phyloP scores from a whole-genome alignment of 2,113 vertebrate species.

The Callaeas wilsoni region DNA sequence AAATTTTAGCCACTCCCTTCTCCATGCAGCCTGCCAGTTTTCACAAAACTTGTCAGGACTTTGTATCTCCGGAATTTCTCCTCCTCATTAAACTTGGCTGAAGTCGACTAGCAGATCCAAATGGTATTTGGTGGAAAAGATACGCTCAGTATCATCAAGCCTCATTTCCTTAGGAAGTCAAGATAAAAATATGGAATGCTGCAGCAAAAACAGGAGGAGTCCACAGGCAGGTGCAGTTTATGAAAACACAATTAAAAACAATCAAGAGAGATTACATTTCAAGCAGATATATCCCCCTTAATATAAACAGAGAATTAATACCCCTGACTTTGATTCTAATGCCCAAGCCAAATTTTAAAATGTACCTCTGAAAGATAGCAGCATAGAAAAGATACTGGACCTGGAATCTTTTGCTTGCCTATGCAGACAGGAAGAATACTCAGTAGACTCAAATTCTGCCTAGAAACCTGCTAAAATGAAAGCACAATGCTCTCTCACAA shows the following conservation, averaged over 20 bases:
- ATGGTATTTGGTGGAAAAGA: not conserved
- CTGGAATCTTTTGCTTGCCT: not conserved
- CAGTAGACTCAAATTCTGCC: not conserved
- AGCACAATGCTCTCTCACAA: not conserved
- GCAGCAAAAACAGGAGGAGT: constrained; percentile 12
- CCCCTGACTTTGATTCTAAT: not conserved
- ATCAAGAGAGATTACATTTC: constrained; percentile 9
- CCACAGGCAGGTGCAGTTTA: constrained; percentile 27
- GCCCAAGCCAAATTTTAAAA: not conserved
- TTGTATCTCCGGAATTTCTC: constrained; percentile 7
- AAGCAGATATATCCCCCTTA: constrained; percentile 12
- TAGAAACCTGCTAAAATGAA: not conserved
- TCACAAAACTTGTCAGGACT: not conserved
- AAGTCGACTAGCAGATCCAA: not conserved
- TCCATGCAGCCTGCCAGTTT: not conserved
- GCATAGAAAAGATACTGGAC: not conserved
- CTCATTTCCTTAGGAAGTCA: constrained; percentile 45
- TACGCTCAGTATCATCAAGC: not conserved
- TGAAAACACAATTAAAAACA: constrained; percentile 32
- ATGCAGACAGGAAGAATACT: not conserved
- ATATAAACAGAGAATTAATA: constrained; percentile 36
- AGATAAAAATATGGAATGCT: constrained; percentile 27
- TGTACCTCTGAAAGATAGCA: not conserved
- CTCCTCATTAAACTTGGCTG: not conserved
- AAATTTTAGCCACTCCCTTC: not conserved